Percentiles rank a stretch among this genome's conserved stretches.
Evolutionary conservation across 2,113 vertebrate genomes (phyloP).

Genomic region (Anarrhichthys ocellatus): DNA sequence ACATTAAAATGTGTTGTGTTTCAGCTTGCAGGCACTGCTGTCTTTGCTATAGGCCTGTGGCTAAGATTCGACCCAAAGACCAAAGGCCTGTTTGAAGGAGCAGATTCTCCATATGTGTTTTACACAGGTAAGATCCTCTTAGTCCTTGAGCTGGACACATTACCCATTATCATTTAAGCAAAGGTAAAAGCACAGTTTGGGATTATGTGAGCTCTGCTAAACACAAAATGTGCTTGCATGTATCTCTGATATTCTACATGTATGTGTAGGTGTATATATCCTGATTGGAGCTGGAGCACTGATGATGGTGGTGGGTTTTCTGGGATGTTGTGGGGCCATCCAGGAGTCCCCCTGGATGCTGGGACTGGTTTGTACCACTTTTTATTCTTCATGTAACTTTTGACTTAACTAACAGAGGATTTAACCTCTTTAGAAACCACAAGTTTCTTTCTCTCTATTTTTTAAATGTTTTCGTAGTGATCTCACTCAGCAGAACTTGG

Average conservation of each 20-base stretch:
- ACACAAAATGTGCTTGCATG: constrained; percentile 7
- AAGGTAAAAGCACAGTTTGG: neutral
- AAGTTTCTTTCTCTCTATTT: neutral
- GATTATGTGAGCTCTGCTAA: neutral
- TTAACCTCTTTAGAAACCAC: neutral
- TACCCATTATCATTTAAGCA: neutral
- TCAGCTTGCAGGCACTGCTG: constrained; percentile 76
- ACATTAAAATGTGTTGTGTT: constrained; percentile 19
- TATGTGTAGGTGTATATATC: constrained; percentile 90
- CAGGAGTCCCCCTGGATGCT: constrained; percentile 98
- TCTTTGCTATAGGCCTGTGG: constrained; percentile 75
- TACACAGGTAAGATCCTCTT: constrained; percentile 67
- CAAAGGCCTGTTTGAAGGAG: constrained; percentile 74
- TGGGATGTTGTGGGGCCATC: constrained; percentile 95
- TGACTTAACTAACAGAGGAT: neutral
- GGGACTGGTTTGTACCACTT: constrained; percentile 88
- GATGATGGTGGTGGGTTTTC: constrained; percentile 98
- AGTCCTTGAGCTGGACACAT: neutral
- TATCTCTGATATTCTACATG: constrained; percentile 2
- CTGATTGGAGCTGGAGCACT: constrained; percentile 94
- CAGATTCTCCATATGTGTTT: constrained; percentile 71
- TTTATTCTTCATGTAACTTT: neutral
- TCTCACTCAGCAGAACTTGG: constrained; percentile 7
- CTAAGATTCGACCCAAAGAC: constrained; percentile 73
- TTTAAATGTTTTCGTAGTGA: neutral